Percentiles rank a stretch among this genome's conserved stretches.
Evolutionary conservation across 1,140 invertebrate genomes (phyloP).

Genomic region (Dolichoris vasculosae): DNA sequence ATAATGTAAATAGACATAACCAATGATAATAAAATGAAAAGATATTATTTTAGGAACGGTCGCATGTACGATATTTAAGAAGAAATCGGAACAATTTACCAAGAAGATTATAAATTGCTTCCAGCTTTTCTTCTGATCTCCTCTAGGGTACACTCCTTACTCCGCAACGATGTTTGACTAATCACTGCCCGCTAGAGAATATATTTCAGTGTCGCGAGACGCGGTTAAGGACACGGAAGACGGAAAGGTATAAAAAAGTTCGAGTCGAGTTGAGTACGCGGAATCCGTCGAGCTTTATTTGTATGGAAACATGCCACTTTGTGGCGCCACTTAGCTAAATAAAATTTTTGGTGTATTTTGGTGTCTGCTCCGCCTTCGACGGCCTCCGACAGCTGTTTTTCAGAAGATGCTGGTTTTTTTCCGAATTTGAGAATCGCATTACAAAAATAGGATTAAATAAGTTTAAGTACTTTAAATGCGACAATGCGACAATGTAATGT

Average conservation of each 20-base stretch:
- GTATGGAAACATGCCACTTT: conserved; percentile 60
- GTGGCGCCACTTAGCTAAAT: conserved; percentile 52
- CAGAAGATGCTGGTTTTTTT: neutral
- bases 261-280: conserved; percentile 7
- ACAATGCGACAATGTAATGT: too few relatives aligned
- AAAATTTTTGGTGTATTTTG: conserved; percentile 23
- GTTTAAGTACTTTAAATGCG: too few relatives aligned
- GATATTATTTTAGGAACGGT: conserved; percentile 4
- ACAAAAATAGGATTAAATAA: neutral
- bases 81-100: conserved; percentile 17
- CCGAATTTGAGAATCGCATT: neutral
- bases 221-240: conserved; percentile 39
- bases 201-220: conserved; percentile 59
- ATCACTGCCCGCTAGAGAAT: conserved; percentile 59
- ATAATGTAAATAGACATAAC: neutral
- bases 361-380: neutral
- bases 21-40: neutral
- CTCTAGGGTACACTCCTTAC: conserved; percentile 58
- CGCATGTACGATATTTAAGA: neutral
- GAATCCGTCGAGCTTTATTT: conserved; percentile 56
- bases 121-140: conserved; percentile 60
- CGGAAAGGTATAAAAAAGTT: conserved; percentile 40
- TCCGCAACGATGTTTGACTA: conserved; percentile 67
- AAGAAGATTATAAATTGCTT: conserved; percentile 66
- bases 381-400: neutral